Base-by-base conservation (phyloP, 2,888 invertebrate species). In the Carcina quercana region DNA sequence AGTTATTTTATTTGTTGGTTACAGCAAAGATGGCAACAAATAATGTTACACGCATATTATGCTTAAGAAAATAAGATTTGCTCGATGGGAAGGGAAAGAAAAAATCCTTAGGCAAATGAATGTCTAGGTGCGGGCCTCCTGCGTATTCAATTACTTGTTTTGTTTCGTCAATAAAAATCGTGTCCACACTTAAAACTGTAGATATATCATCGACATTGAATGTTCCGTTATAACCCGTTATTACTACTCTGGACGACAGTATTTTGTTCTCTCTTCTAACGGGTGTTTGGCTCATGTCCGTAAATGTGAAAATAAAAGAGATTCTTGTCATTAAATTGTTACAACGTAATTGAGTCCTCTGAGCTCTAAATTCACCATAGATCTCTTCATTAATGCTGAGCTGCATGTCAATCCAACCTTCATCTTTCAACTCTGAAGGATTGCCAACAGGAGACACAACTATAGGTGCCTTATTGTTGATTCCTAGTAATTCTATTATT, bases 81-180 rank as follows among this genome's bases (percentile, higher is more conserved):
- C 62, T 78, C 17, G 66, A 64, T 32, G 85, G 65, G 47, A 89
- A 89, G 1, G 92, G 92, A 55, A 91, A 90, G 63, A 92, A 92
- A 60, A 92, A 92, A 61, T 92, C 90, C 43, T 86, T 83, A 1
- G 92, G 91, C 32, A 92, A 74, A 59, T 86, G 83, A 35, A 91
- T 84, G 48, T 89, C 86, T 34, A 91, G 76, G 37, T 87, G 85
- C 11, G 91, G 91, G 35, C 87, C 85, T 34, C 86, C 86, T 5
- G 88, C 89, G 45, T 70, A 70, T 40, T 74, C 63, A 13, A 56
- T 50, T 14, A 52, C 43, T 25, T 57, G 62, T 30, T 55, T 67
- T 3, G 71, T 71, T n/a, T 60, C 51, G 37, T 84, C 79, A 12
- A 79, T 50, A 26, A 82, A 85, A 33, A 43, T 63, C 1, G 61